These are phyloP conservation scores for Iphiclides podalirius DNA, from an alignment of 2,888 invertebrate genomes.

Conservation along the genomic window DNA sequence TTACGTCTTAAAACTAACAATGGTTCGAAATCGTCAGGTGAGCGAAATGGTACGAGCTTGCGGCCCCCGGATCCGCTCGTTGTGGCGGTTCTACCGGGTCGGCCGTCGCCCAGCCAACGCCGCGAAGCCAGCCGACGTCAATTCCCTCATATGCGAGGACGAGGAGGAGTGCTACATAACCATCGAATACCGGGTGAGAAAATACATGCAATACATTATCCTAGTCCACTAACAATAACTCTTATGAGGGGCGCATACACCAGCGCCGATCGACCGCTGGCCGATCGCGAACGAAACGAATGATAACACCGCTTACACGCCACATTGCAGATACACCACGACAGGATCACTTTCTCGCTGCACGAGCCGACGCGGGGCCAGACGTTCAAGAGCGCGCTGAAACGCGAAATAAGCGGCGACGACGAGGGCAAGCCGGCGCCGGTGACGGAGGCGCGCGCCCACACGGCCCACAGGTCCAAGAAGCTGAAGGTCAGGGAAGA, in stretches of 20 bases:
- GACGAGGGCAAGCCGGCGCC: constrained; percentile 40
- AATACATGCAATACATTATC: no score
- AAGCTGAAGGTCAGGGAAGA: constrained; percentile 38
- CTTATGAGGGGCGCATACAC: no score
- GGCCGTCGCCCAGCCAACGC: constrained; percentile 53
- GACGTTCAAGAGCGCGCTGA: constrained; percentile 68
- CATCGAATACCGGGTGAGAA: constrained; percentile 64
- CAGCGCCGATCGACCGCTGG: no score
- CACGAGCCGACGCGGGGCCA: constrained; percentile 69
- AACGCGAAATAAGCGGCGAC: constrained; percentile 47
- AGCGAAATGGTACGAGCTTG: constrained; percentile 59
- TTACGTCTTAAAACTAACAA: background rate
- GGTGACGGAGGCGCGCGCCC: constrained; percentile 35
- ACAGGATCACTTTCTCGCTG: constrained; percentile 67
- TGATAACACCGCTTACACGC: no score
- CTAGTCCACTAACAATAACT: no score
- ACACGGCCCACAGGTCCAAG: constrained; percentile 37
- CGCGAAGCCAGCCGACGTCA: constrained; percentile 68
- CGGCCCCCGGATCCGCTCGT: constrained; percentile 64
- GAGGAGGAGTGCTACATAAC: constrained; percentile 69
- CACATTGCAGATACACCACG: constrained; percentile 60
- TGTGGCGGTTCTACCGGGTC: constrained; percentile 67
- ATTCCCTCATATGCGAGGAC: constrained; percentile 69
- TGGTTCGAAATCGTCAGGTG: constrained; percentile 41
- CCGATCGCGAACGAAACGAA: no score